Conservation (phyloP, 2,113 vertebrate species). For the Pollimyrus isidori region DNA sequence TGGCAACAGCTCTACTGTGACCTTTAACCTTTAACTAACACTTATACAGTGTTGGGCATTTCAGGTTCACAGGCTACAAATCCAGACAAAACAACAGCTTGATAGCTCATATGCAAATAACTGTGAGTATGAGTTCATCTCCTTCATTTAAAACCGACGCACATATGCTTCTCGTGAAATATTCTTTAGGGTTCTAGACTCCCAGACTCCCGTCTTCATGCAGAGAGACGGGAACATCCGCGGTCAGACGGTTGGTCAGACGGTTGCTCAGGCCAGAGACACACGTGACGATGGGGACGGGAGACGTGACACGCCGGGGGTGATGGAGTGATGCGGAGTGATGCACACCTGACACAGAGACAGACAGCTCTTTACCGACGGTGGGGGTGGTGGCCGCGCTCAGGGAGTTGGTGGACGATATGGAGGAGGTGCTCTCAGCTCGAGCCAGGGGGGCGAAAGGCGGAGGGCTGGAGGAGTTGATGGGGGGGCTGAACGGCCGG, state of each 20-base stretch:
- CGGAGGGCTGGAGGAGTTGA: conserved; percentile 87
- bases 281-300: not conserved
- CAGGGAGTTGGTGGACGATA: conserved; percentile 87
- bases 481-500: conserved; percentile 87
- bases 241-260: not conserved
- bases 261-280: not conserved
- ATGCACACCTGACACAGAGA: conserved; percentile 55
- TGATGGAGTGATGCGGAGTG: not conserved
- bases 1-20: not conserved
- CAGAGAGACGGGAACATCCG: not conserved
- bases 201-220: not conserved
- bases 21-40: not conserved
- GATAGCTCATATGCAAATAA: not conserved
- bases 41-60: no score
- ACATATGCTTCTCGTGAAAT: not conserved
- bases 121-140: not conserved
- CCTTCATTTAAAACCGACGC: not conserved
- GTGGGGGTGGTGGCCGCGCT: conserved; percentile 95
- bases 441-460: conserved; percentile 89
- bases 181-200: not conserved
- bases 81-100: not conserved
- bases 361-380: conserved; percentile 73
- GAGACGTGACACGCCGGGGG: not conserved
- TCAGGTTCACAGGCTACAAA: no score
- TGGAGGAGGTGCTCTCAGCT: conserved; percentile 94